Percentiles rank a stretch among this genome's conserved stretches.
Conservation (phyloP, 2,113 vertebrate genomes). For the Sinocyclocheilus rhinocerous region DNA sequence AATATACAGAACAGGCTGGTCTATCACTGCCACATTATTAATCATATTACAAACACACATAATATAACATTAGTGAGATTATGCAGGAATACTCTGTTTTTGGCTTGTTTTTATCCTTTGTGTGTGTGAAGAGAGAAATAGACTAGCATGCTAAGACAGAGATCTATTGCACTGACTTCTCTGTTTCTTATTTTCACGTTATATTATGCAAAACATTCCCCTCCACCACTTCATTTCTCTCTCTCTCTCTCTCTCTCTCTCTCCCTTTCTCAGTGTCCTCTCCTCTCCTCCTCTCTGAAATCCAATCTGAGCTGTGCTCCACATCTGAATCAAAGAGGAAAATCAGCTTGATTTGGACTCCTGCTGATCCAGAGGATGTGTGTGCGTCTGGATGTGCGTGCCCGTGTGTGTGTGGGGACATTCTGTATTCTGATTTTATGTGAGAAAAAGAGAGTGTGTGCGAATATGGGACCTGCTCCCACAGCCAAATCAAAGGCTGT, state of each 20-base stretch:
- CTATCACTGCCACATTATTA: background rate
- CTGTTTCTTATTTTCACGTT: slow-evolving; percentile 73
- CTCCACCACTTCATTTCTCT: slow-evolving; percentile 28
- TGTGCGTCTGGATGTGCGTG: slow-evolving; percentile 51
- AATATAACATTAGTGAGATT: background rate
- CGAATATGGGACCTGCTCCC: slow-evolving; percentile 52
- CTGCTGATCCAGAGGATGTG: slow-evolving; percentile 77
- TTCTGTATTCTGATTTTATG: slow-evolving; percentile 54
- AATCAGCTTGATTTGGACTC: slow-evolving; percentile 92
- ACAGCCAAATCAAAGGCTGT: slow-evolving; percentile 24
- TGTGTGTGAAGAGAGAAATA: slow-evolving; percentile 28
- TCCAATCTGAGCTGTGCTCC: slow-evolving; percentile 83
- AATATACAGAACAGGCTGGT: background rate
- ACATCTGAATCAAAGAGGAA: slow-evolving; percentile 89
- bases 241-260: slow-evolving; percentile 35
- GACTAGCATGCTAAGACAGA: slow-evolving; percentile 40
- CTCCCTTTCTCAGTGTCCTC: slow-evolving; percentile 72
- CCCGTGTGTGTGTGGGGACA: background rate
- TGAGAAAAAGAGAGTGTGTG: slow-evolving; percentile 51
- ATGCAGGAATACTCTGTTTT: background rate
- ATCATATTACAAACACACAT: slow-evolving; percentile 14
- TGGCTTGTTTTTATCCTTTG: background rate
- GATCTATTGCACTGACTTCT: slow-evolving; percentile 56
- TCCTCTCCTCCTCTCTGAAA: slow-evolving; percentile 86
- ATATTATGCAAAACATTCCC: slow-evolving; percentile 88